phyloP scores from a whole-genome alignment of 2,113 vertebrate genomes.

The Sebastes schlegelii region DNA sequence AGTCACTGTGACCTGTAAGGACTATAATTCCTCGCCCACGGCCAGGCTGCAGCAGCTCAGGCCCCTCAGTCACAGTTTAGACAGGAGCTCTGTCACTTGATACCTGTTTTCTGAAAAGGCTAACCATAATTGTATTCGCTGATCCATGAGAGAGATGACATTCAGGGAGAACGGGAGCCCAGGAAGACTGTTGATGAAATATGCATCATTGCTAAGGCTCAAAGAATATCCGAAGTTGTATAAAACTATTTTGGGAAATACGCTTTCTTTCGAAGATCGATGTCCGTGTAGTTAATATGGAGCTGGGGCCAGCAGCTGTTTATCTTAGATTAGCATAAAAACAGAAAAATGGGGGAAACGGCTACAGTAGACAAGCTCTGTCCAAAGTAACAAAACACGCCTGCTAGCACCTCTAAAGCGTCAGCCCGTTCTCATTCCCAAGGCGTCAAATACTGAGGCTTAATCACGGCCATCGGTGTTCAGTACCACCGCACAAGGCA shows the following conservation, averaged over 20 bases:
- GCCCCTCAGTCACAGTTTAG: slow-evolving; percentile 41
- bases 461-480: too few relatives aligned
- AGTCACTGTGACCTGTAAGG: slow-evolving; percentile 64
- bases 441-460: too few relatives aligned
- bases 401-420: background rate
- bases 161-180: slow-evolving; percentile 14
- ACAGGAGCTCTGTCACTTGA: slow-evolving; percentile 59
- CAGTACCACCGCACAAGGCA: too few relatives aligned
- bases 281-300: background rate
- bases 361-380: background rate
- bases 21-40: slow-evolving; percentile 52
- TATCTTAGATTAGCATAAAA: slow-evolving; percentile 2
- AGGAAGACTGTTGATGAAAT: slow-evolving; percentile 25
- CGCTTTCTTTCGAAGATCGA: background rate
- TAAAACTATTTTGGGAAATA: background rate
- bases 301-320: background rate
- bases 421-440: too few relatives aligned
- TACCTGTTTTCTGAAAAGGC: slow-evolving; percentile 47
- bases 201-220: background rate
- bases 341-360: background rate
- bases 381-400: background rate
- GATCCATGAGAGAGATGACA: slow-evolving; percentile 23
- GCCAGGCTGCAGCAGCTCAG: slow-evolving; percentile 56
- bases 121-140: slow-evolving; percentile 37
- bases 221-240: background rate